Evolutionary conservation across 2,113 vertebrate genomes (phyloP), one percentile per base, ranked within the genome.

Genomic region (Thalassoma bifasciatum): DNA sequence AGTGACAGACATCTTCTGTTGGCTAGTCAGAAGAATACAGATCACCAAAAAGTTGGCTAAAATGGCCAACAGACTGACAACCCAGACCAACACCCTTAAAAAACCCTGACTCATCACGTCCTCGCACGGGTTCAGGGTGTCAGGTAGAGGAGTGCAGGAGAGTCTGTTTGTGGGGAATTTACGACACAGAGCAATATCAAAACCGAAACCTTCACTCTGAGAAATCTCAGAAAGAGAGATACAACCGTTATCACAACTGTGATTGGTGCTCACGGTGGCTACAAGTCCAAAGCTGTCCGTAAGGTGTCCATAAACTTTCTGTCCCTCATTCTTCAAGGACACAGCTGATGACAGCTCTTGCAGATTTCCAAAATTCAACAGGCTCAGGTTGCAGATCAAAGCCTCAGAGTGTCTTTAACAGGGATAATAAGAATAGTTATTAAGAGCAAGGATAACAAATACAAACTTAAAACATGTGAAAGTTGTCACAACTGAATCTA

Each of bases 51-150:
- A 53, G 30, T 98, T 98, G 42, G 96, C 96, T 65, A 95, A 66
- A 34, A 97, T 94, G 54, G 96, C 96, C 49, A 96, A 82, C 10
- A 96, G 87, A 68, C 95, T 96, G 10, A 98, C 96, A 47, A 95
- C 94, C 96, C 96, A 98, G 13, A 97, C 95, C 24, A 92, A 81
- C 3, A 96, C 86, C 69, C 95, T 91, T 59, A 98, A 89, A 85
- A 96, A 96, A 0, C 78, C 83, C 19, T 94, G 95, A 13, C 96
- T 96, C 95, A 98, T 96, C 56, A 98, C 95, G 64, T 97, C 96
- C 66, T 98, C 96, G 21, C 96, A 97, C 34, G 96, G 96, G 84
- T 98, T 98, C 85, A 97, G 95, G 22, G 95, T 96, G 37, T 97
- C 96, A 0, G 96, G 94, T 34, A 93, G 86, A 4, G 96, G 96